Evolutionary conservation across 92 coral and sea anemone species (phyloP).

Genomic region (Parazoanthus atlanticus): DNA sequence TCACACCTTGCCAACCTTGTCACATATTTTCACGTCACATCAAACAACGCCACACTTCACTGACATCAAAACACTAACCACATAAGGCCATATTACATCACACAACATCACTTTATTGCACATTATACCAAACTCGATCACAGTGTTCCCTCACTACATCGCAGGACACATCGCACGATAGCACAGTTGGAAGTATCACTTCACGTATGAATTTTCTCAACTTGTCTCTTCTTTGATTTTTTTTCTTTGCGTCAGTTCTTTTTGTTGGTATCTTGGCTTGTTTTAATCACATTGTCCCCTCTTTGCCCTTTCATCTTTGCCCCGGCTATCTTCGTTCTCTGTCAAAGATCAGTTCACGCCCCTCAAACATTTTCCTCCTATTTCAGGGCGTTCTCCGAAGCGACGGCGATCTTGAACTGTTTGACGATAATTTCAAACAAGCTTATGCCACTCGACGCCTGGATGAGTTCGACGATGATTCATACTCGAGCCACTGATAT

Average conservation of each 20-base stretch:
- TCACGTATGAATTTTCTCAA: no score
- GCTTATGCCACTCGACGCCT: slow-evolving; percentile 81
- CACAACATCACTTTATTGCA: no score
- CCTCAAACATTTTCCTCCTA: neutral
- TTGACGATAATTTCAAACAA: slow-evolving; percentile 82
- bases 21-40: no score
- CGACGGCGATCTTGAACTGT: slow-evolving; percentile 83
- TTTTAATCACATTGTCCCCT: neutral
- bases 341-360: neutral
- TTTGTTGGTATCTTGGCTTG: neutral
- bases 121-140: no score
- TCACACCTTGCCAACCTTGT: no score
- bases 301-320: no score
- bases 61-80: no score
- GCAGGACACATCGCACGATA: no score
- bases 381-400: slow-evolving; percentile 95
- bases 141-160: no score
- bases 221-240: neutral
- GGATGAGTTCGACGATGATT: slow-evolving; percentile 90
- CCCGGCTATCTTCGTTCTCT: neutral
- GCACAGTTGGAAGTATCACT: no score
- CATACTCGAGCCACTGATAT: slow-evolving; percentile 62
- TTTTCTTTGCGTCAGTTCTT: neutral
- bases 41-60: no score
- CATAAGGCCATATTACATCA: no score